A percentile compares a stretch with the other conserved stretches of the same genome.
These are phyloP conservation scores for Zoroaster sp. DNA, from an alignment of 53 echinoderm and acorn worm genomes.

Conservation along the genomic window DNA sequence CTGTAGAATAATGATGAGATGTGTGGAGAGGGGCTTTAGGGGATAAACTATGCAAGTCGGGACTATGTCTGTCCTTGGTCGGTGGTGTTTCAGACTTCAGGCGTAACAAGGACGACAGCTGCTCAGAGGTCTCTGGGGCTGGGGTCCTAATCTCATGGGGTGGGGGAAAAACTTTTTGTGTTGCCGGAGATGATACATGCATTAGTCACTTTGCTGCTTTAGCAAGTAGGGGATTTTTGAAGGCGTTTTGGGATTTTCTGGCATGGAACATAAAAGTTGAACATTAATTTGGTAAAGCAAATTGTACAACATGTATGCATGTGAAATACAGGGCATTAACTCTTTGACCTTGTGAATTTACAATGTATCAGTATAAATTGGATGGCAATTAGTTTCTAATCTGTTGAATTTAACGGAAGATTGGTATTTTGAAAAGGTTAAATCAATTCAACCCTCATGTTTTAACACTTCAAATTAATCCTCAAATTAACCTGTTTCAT, in stretches of 20 bases:
- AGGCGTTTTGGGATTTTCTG: background rate
- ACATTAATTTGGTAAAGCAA: background rate
- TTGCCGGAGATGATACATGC: constrained; percentile 36
- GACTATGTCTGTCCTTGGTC: background rate
- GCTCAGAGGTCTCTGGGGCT: background rate
- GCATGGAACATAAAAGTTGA: background rate
- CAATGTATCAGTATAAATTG: too few species aligned
- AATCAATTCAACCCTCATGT: too few species aligned
- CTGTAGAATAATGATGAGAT: background rate
- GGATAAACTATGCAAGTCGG: constrained; percentile 5
- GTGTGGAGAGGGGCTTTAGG: constrained; percentile 1
- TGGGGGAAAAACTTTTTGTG: constrained; percentile 24
- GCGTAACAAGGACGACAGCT: background rate
- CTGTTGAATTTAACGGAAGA: background rate
- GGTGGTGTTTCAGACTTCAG: background rate
- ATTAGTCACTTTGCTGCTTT: constrained; percentile 16
- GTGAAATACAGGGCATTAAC: background rate
- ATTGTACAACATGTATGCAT: background rate
- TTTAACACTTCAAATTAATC: too few species aligned
- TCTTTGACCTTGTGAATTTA: too few species aligned
- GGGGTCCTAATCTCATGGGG: constrained; percentile 8
- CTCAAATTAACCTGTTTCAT: too few species aligned
- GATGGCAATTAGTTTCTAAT: too few species aligned
- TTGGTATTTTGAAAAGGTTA: too few species aligned
- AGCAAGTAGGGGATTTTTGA: background rate